Base-by-base conservation (phyloP, 2,113 vertebrate genomes). In the Hyla sarda region DNA sequence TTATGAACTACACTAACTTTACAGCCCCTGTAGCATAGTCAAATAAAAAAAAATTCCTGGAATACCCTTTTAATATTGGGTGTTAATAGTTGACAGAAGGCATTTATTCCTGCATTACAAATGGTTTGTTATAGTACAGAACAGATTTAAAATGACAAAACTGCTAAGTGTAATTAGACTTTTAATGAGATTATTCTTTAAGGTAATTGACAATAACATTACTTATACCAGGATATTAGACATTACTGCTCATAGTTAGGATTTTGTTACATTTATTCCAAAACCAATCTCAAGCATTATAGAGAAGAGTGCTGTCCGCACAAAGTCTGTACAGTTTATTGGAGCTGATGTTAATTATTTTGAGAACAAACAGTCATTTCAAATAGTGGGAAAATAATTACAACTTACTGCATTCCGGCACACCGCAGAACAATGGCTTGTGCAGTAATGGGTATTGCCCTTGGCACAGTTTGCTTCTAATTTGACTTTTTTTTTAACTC, bases 271-370 rank as follows among this genome's bases (percentile, higher is more conserved):
- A 25, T 25, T 75, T 21, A 30, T 50, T 19, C 30, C 19, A 50
- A 52, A 80, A n/a, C 28, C 23, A 80, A 62, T 45, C 32, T 25
- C 21, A 45, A 81, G 32, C n/a, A 45, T 10, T 41, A 56, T 45
- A 16, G 78, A 47, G 41, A 58, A 1, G 34, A 60, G 19, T 19
- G 34, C 37, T 21, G 37, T 65, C n/a, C 1, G 13, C n/a, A 14
- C 17, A 41, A 80, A 50, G 34, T 47, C 45, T 5, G 73, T 52
- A 3, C 37, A 25, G 23, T 78, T 41, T 60, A 47, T 72, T 62
- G 54, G 54, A 62, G 67, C 52, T 30, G 72, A 84, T 48, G 82
- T 62, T 76, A 58, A 74, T 76, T 84, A 75, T 84, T 84, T 74
- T 75, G 25, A 65, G 83, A 84, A 67, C 69, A 32, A 69, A 30